Evolutionary conservation across 2,113 vertebrate genomes (phyloP), one percentile per base, ranked within the genome.

Genomic region (Prionailurus viverrinus): DNA sequence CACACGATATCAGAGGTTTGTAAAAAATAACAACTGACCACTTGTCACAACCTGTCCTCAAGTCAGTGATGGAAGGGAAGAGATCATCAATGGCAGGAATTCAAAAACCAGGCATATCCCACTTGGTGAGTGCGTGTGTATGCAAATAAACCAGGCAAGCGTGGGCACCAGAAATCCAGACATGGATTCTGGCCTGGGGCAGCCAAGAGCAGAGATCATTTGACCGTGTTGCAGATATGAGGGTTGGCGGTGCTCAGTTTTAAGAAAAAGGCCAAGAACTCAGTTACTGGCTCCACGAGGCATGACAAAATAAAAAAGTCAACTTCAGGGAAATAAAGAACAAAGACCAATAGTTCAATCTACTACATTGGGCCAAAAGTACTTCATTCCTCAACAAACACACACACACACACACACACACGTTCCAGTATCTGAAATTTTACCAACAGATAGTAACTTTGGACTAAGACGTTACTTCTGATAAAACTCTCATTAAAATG

Each of bases 361-460:
- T 69, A 94, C 9, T 19, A 87, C 15, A 39, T 4, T 68, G 39
- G 27, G 3, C 39, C 15, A 19, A 58, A 95, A 69, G 7, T 33
- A 78, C 7, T 5, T 14, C 18, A 36, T 78, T 69, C 39, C 18
- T 86, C n/a, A 94, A 76, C 0, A 41, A 36, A 87, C 19, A 45
- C 19, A 45, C 19, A 33, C 21, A 25, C 25, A 41, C 33, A 76
- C 25, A 41, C n/a, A 29, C 21, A 82, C 21, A 33, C 1, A 61
- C 0, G 4, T 39, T 89, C 41, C 2, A 48, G 5, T 45, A 78
- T 85, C 68, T 91, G 41, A 78, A 74, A 82, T 89, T 78, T 93
- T 51, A 91, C 27, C 31, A 96, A 41, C 15, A 69, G 53, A 71
- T 51, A 58, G 12, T 89, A 91, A 96, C 33, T 95, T 93, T 84